These are phyloP conservation scores for Alloplasta piceator DNA, from an alignment of 2,888 invertebrate genomes.

Conservation along the genomic window DNA sequence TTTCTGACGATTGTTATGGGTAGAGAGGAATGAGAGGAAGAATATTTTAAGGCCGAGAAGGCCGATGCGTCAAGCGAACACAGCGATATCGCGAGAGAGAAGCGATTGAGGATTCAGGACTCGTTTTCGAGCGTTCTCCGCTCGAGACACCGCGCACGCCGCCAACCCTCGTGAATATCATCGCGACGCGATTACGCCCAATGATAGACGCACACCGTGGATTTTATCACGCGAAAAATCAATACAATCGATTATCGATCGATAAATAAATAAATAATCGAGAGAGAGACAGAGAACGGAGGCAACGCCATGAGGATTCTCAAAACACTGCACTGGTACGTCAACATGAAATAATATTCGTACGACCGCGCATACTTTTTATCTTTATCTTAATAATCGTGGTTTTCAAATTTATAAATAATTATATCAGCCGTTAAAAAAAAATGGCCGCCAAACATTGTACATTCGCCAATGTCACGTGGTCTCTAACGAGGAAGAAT, in stretches of 20 bases:
- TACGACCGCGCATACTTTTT: too few species aligned
- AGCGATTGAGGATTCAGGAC: slow-evolving; percentile 71
- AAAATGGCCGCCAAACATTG: not conserved
- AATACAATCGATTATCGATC: slow-evolving; percentile 51
- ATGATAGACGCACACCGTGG: slow-evolving; percentile 63
- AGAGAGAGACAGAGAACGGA: slow-evolving; percentile 34
- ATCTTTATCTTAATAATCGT: too few species aligned
- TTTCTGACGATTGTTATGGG: too few species aligned
- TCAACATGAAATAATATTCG: slow-evolving; percentile 51
- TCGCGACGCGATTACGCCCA: slow-evolving; percentile 63
- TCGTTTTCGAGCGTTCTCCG: slow-evolving; percentile 53
- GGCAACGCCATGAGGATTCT: slow-evolving; percentile 83
- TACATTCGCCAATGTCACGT: too few species aligned
- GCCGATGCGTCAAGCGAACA: slow-evolving; percentile 61
- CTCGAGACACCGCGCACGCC: slow-evolving; percentile 2
- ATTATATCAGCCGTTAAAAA: not conserved
- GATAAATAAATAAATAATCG: slow-evolving; percentile 42
- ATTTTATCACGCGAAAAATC: not conserved
- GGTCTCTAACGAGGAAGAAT: too few species aligned
- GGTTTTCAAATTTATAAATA: not conserved
- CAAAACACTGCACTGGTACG: slow-evolving; percentile 82
- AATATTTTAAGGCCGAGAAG: not conserved
- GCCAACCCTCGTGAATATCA: slow-evolving; percentile 12
- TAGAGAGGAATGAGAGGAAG: not conserved
- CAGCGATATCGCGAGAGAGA: slow-evolving; percentile 60